These are phyloP conservation scores for Beroe ovata DNA, from an alignment of 37 sponge, comb jelly and placozoan species.

Conservation along the genomic window DNA sequence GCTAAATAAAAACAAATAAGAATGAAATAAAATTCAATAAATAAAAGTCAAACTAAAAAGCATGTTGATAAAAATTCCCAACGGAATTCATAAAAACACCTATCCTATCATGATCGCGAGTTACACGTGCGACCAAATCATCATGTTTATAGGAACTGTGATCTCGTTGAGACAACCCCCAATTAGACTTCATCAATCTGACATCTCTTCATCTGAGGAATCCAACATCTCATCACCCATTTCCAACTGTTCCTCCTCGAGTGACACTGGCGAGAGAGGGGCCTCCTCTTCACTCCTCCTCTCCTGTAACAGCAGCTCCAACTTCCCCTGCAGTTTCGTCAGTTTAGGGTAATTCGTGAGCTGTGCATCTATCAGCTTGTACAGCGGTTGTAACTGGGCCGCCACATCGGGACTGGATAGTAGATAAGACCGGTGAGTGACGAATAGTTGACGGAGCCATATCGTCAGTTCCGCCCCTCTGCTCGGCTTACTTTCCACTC, in stretches of 20 bases:
- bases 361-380: conserved; percentile 45
- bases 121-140: too few species aligned
- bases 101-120: too few species aligned
- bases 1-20: too few species aligned
- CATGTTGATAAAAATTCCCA: too few species aligned
- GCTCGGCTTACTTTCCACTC: conserved; percentile 29
- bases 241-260: conserved; percentile 33
- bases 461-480: conserved; percentile 47
- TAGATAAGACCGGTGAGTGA: conserved; percentile 56
- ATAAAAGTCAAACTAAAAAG: too few species aligned
- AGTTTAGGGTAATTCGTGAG: conserved; percentile 53
- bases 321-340: conserved; percentile 45
- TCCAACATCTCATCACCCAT: neutral
- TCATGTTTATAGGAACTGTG: too few species aligned
- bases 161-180: too few species aligned
- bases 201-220: neutral
- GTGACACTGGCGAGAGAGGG: conserved; percentile 32
- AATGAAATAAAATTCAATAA: too few species aligned
- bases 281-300: conserved; percentile 37
- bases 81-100: too few species aligned
- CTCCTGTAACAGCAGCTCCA: conserved; percentile 50
- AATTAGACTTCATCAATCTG: neutral
- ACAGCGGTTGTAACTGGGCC: conserved; percentile 38
- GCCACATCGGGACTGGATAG: conserved; percentile 57
- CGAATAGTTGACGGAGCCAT: conserved; percentile 42